Evolutionary conservation across 1,140 invertebrate genomes (phyloP), one percentile per base, ranked within the genome.

Genomic region (Atta colombica): DNA sequence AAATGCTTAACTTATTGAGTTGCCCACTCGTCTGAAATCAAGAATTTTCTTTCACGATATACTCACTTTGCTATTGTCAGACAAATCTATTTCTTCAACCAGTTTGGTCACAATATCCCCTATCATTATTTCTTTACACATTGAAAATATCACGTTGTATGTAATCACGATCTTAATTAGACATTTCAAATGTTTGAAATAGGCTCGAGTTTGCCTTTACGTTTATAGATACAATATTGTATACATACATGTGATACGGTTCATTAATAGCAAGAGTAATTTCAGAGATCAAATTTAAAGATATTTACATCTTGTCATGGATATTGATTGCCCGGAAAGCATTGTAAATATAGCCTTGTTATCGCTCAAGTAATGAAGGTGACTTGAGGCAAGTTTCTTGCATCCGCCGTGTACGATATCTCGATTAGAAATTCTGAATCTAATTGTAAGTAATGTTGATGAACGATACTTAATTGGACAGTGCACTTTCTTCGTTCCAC

Each of bases 321-420:
- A 77, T 85, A 85, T 85, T 63, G 58, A 77, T 85, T 85, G 28
- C 58, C 45, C 39, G 71, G 81, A 51, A 77, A 77, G 63, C n/a
- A 4, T 18, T 21, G 31, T 55, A 69, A 58, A 69, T 66, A 58
- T 53, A 39, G 39, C 1, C 14, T 7, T 55, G 21, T 31, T 53
- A 71, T 58, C 39, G 35, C 5, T 81, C 78, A 58, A 81, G 71
- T 71, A 81, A 81, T 39, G 58, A 63, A 63, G 58, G 25, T 31
- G 51, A 81, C 31, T n/a, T 49, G 65, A 58, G 3, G 45, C 31
- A 51, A 55, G 63, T 71, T 58, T 71, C 65, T 58, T 58, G 49
- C 49, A 35, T 69, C 49, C 31, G 14, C 49, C 16, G 10, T 69
- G 65, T 5, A 31, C 51, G 51, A 81, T 58, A 45, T 71, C 12